Evolutionary conservation across 2,888 invertebrate genomes (phyloP), one percentile per base, ranked within the genome.

Genomic region (Acrobasis suavella): DNA sequence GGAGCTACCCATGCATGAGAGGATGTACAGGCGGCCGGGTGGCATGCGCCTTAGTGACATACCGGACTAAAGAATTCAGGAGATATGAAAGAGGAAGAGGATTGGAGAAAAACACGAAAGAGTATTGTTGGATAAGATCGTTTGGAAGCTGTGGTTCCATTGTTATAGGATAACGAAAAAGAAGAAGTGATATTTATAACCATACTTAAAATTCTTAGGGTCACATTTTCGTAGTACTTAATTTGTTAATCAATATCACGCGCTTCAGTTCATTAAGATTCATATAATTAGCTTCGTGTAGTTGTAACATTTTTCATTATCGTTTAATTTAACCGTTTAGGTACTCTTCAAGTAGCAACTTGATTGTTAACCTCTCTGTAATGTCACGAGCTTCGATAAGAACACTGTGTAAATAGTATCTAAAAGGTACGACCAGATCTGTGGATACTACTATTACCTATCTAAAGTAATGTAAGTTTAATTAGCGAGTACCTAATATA

Each of bases 1-100:
- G 0, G 95, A 96, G 76, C 91, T 97, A 22, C 96, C 97, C 0
- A 79, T 93, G 68, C 92, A 93, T 16, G 96, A 97, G 75, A 93
- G 96, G 69, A 94, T 97, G 77, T 97, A 96, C 81, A 93, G 96
- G 7, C 92, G 93, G 50, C 90, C 93, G 0, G 94, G 93, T 0
- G 95, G 95, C 15, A 93, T 94, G 42, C 88, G 86, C 17, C 88
- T 94, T 15, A 93, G 92, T 67, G 94, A 93, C 68, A 91, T 94
- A 71, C 94, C 94, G 0, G 92, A 93, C 69, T 94, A 74, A 79
- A 16, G 17, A 22, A 16, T 16, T 32, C 50, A 15, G 2, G 9
- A 2, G 52, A 16, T 16, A 32, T 12, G 2, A 10, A 51, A 12
- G 12, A 17, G 22, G 46, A 14, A 42, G 42, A 10, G 14, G 5